Conservation (phyloP, 1,140 invertebrate species). For the Cyrtorhinus lividipennis region DNA sequence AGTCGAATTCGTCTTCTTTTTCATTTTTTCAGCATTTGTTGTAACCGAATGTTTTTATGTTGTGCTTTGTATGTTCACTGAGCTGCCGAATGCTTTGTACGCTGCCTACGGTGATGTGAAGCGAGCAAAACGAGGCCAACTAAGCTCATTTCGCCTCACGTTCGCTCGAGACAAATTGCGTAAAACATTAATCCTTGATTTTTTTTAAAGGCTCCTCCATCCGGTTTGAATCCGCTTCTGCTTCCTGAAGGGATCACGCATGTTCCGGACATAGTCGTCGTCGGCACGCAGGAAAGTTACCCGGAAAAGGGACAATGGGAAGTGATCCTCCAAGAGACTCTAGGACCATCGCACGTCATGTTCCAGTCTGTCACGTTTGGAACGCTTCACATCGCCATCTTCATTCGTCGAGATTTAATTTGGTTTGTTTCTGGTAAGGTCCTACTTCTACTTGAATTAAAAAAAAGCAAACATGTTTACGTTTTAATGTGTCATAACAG, state of each 20-base stretch:
- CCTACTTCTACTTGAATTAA: background rate
- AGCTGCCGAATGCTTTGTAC: too few species aligned
- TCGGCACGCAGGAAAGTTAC: conserved; percentile 85
- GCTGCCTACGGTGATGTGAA: too few species aligned
- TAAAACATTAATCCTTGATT: background rate
- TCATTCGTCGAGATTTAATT: conserved; percentile 75
- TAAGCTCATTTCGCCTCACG: too few species aligned
- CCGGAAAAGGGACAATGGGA: conserved; percentile 80
- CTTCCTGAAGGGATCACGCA: conserved; percentile 66
- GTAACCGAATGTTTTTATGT: too few species aligned
- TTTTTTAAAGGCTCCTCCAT: conserved; percentile 32
- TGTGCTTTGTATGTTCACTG: too few species aligned
- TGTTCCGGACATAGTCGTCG: conserved; percentile 78
- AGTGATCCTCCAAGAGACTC: conserved; percentile 72
- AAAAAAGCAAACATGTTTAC: too few species aligned
- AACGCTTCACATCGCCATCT: conserved; percentile 71
- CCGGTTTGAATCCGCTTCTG: conserved; percentile 72
- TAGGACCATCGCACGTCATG: conserved; percentile 79
- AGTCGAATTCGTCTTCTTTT: too few species aligned
- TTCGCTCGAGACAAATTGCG: too few species aligned
- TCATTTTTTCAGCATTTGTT: too few species aligned
- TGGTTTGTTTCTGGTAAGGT: conserved; percentile 65
- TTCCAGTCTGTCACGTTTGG: conserved; percentile 67
- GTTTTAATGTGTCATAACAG: too few species aligned
- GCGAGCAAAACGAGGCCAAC: too few species aligned